Percentiles rank a stretch among this genome's conserved stretches.
These are phyloP conservation scores for Scaptomyza cyrtandrae DNA, from an alignment of 2,888 invertebrate genomes.

Conservation along the genomic window DNA sequence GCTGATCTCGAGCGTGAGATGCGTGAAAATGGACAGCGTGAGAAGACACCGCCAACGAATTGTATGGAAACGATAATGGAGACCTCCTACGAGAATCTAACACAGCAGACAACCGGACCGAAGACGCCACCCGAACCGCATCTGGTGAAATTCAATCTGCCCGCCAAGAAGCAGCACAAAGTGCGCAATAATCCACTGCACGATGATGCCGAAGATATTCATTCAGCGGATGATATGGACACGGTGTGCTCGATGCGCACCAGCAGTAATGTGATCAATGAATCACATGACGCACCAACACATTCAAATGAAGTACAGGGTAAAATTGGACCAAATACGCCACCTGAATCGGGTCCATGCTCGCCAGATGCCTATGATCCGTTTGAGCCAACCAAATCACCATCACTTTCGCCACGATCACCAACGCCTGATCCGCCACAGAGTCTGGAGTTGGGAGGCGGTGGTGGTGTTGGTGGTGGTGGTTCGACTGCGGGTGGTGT, in stretches of 20 bases:
- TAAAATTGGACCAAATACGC: conserved; percentile 90
- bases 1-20: conserved; percentile 54
- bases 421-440: conserved; percentile 81
- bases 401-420: conserved; percentile 83
- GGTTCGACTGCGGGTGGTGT: conserved; percentile 3
- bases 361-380: conserved; percentile 95
- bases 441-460: conserved; percentile 52
- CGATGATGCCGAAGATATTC: conserved; percentile 83
- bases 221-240: conserved; percentile 71
- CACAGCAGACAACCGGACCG: conserved; percentile 86
- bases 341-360: conserved; percentile 88
- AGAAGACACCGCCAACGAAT: conserved; percentile 77
- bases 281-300: conserved; percentile 35
- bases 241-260: conserved; percentile 56
- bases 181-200: conserved; percentile 88
- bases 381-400: conserved; percentile 94
- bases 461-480: not conserved
- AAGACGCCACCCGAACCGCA: conserved; percentile 91
- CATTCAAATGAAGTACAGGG: conserved; percentile 68
- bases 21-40: conserved; percentile 73
- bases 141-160: conserved; percentile 87
- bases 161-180: conserved; percentile 85
- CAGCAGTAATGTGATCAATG: conserved; percentile 45
- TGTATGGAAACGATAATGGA: conserved; percentile 81
- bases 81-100: conserved; percentile 81